These are phyloP conservation scores for Polyboroides typus DNA, from an alignment of 2,797 vertebrate species.

Conservation along the genomic window DNA sequence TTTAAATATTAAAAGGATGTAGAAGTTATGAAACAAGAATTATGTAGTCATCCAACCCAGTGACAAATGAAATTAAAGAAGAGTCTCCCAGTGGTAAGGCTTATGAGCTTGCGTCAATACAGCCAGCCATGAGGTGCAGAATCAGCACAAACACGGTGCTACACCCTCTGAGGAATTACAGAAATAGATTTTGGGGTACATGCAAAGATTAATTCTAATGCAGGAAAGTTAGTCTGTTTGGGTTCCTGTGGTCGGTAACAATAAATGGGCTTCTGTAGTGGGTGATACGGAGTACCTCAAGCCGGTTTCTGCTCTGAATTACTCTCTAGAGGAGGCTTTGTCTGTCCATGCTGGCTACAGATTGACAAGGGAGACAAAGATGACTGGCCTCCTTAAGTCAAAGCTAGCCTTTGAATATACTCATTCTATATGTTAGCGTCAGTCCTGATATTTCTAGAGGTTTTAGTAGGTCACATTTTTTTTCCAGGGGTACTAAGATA, in stretches of 20 bases:
- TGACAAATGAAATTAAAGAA: not conserved
- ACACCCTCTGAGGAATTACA: not conserved
- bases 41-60: not conserved
- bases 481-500: not conserved
- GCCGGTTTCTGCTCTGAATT: not conserved
- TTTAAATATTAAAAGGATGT: not conserved
- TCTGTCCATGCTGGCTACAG: not conserved
- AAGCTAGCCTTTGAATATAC: not conserved
- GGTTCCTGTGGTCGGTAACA: not conserved
- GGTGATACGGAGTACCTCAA: not conserved
- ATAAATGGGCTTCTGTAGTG: not conserved
- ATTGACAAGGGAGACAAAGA: not conserved
- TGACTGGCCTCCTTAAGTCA: not conserved
- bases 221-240: not conserved
- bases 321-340: not conserved
- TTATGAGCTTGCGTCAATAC: not conserved
- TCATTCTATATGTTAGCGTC: not conserved
- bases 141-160: not conserved
- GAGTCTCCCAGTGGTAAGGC: not conserved
- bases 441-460: not conserved
- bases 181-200: not conserved
- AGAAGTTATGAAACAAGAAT: not conserved
- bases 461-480: conserved; percentile 31
- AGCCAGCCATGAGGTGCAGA: not conserved
- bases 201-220: not conserved